phyloP scores from a whole-genome alignment of 2,113 vertebrate genomes.

The Patagioenas fasciata region DNA sequence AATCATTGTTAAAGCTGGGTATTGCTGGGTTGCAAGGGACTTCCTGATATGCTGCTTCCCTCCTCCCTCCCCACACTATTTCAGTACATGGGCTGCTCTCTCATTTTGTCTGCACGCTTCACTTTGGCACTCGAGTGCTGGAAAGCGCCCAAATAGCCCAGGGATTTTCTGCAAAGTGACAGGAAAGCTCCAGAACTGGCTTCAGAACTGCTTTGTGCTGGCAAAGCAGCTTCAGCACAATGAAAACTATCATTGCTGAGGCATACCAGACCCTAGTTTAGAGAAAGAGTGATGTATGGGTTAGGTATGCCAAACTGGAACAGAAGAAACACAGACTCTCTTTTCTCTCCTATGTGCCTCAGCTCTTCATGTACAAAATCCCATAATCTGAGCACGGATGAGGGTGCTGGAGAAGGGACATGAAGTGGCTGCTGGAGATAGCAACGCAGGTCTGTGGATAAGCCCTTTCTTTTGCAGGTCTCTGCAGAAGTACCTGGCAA shows the following conservation, averaged over 20 bases:
- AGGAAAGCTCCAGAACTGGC: not conserved
- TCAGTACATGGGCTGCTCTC: rapidly evolving
- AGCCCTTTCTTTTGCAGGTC: not conserved
- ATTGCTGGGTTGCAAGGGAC: not conserved
- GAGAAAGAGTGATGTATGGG: not conserved
- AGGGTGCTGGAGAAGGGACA: not conserved
- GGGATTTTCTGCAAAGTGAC: not conserved
- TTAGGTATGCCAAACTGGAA: not conserved
- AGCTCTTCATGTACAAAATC: not conserved
- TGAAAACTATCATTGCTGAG: not conserved
- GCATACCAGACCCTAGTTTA: not conserved
- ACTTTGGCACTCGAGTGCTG: not conserved
- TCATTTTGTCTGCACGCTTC: not conserved
- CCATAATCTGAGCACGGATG: not conserved
- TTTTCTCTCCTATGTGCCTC: not conserved
- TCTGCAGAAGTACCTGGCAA: not conserved
- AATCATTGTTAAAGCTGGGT: not conserved
- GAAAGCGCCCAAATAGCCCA: not conserved
- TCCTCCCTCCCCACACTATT: not conserved
- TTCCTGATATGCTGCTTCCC: not conserved
- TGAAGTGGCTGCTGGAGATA: not conserved
- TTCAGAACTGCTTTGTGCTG: not conserved
- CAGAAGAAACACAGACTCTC: not conserved
- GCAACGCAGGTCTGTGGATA: not conserved
- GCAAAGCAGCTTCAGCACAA: not conserved